Evolutionary conservation across 2,888 invertebrate species (phyloP), one percentile per base, ranked within the genome.

Genomic region (Drosophila greeni): DNA sequence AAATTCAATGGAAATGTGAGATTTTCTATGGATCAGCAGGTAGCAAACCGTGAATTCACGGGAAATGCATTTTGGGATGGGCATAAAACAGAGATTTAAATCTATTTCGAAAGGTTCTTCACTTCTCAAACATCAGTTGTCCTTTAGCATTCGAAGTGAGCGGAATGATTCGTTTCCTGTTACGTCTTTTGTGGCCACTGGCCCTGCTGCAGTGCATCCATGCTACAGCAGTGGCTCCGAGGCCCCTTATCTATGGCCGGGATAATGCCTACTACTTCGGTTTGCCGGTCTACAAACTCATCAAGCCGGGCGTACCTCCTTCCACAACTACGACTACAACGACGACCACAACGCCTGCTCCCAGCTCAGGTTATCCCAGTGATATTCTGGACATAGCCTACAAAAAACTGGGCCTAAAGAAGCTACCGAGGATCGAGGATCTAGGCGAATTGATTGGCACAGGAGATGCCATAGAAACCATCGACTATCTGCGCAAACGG

Each of bases 371-470:
- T 29, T 85, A 86, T 66, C 87, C 87, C 1, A 70, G 54, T 3
- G 87, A 87, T 74, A 68, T 87, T 18, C 59, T 87, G 1, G 66
- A 86, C 34, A 78, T 87, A 4, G 87, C 86, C 5, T 73, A 74
- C 20, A 74, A 73, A 12, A 86, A 82, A 54, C 65, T 87, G 33
- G 87, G 86, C 5, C 58, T 87, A 0, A 84, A 71, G 26, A 76
- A 86, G 45, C 71, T 87, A 66, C 87, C 87, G 1, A 85, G 73
- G 45, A 57, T 87, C 14, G 78, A 72, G 36, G 84, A 87, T 39
- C 61, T 87, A 7, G 78, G 85, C 5, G 78, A 83, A 51, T 60
- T 86, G 26, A 66, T 87, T 45, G 87, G 87, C 12, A 87, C 87
- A 0, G 58, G 72, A n/a, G 80, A 62, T 34, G 58, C 72, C 6